Percentiles rank a stretch among this genome's conserved stretches.
Evolutionary conservation across 1,140 invertebrate species (phyloP).

Genomic region (Mactra quadrangularis): DNA sequence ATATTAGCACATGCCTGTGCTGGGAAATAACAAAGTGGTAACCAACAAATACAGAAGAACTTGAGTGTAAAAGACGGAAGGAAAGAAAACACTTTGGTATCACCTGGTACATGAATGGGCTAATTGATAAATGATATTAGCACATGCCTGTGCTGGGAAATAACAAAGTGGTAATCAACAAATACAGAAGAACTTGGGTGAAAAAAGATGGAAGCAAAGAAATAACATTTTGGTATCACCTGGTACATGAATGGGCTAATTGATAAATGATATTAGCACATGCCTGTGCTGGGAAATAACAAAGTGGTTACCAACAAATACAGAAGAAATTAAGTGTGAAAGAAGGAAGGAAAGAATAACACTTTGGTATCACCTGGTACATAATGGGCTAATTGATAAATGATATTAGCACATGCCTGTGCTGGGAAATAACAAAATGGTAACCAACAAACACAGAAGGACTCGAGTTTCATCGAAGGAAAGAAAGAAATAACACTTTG

Average conservation of each 20-base stretch:
- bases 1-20: conserved; percentile 43
- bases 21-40: conserved; percentile 13
- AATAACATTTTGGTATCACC: conserved; percentile 1
- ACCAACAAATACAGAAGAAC: no score
- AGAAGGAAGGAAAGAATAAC: background rate
- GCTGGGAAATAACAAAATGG: conserved; percentile 27
- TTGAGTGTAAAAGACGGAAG: no score
- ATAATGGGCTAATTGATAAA: conserved; percentile 20
- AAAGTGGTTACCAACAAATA: background rate
- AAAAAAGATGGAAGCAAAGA: background rate
- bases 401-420: conserved; percentile 51
- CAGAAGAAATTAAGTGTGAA: background rate
- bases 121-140: conserved; percentile 22
- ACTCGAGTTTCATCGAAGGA: no score
- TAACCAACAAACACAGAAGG: no score
- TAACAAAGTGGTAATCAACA: background rate
- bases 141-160: conserved; percentile 49
- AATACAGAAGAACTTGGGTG: background rate
- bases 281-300: conserved; percentile 27
- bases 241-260: conserved; percentile 31
- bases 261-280: conserved; percentile 10
- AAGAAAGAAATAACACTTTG: background rate
- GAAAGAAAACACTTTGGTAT: no score
- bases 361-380: conserved; percentile 16
- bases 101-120: conserved; percentile 3